Base-by-base conservation (phyloP, 2,888 invertebrate genomes). In the Leptinotarsa juncta region DNA sequence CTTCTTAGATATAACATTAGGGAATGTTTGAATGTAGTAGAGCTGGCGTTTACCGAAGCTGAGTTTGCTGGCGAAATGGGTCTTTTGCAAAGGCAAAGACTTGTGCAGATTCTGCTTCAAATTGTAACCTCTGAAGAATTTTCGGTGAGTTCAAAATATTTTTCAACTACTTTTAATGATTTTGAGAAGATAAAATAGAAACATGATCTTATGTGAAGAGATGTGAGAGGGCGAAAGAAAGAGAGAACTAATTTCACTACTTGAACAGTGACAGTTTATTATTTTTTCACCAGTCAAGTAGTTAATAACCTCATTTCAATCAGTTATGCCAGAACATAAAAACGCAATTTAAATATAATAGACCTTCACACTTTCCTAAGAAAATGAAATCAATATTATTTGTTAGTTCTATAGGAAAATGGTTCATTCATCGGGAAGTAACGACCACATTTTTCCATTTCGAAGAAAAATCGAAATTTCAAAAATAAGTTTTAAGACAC, bases 21-120 rank as follows among this genome's bases (percentile, higher is more conserved):
- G 70, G 97, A 96, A 84, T 96, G 95, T 80, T 89, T 96, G 57
- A 96, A 96, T 87, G 96, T 96, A 4, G 90, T 96, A 70, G 93
- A 95, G 32, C 89, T 96, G 86, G 95, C 96, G 62, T 96, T 96
- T 88, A 94, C 94, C 82, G 95, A 96, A 84, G 91, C 91, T 15
- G 94, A 95, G 86, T 95, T 95, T 84, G 91, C 91, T 42, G 92
- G 93, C 15, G 93, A 94, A 84, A 89, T 94, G 87, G 94, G 94
- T 0, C 88, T 90, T 67, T 89, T 92, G 32, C 93, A 94, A 85
- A 90, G 94, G 70, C 95, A 95, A 84, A 88, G 95, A 77, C 90
- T 96, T 69, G 92, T 96, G 51, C 94, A 95, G 84, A 94, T 96
- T 84, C 88, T 96, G 53, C 88, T 95, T 68, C 92, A 92, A 85